These are phyloP conservation scores for Acridotheres tristis DNA, from an alignment of 2,797 vertebrate genomes.

Conservation along the genomic window DNA sequence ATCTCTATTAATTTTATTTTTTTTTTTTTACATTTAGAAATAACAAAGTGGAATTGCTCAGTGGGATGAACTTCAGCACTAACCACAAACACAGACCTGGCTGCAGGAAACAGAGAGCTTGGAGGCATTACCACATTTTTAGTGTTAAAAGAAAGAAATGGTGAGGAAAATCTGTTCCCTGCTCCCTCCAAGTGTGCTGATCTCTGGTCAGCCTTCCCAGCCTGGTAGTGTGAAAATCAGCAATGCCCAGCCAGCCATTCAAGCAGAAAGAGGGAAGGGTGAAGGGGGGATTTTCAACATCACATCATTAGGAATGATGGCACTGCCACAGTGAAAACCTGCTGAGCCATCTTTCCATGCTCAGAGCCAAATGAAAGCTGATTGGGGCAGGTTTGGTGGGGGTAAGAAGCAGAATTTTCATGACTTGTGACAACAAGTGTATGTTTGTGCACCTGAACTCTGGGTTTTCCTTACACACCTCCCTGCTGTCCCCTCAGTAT, in stretches of 20 bases:
- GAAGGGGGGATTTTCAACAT: not conserved
- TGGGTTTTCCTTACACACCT: accelerated
- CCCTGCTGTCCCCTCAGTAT: not conserved
- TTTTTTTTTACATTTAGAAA: not conserved
- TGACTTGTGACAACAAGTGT: accelerated
- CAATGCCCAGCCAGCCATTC: not conserved
- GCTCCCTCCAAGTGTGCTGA: not conserved
- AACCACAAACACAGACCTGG: not conserved
- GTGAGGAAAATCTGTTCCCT: not conserved
- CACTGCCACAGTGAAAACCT: not conserved
- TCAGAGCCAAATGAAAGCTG: not conserved
- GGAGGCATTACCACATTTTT: not conserved
- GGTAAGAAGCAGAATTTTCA: not conserved
- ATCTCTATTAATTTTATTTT: not conserved
- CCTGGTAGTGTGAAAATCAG: not conserved
- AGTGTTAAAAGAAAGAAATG: not conserved
- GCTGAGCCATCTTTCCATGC: not conserved
- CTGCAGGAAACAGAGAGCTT: not conserved
- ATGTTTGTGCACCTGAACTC: accelerated
- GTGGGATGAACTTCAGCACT: not conserved
- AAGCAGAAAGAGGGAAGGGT: not conserved
- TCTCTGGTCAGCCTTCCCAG: not conserved
- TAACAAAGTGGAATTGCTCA: not conserved
- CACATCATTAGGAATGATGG: not conserved
- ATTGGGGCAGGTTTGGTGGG: not conserved